phyloP scores from a whole-genome alignment of 2,888 invertebrate species.

The Papilio demoleus region DNA sequence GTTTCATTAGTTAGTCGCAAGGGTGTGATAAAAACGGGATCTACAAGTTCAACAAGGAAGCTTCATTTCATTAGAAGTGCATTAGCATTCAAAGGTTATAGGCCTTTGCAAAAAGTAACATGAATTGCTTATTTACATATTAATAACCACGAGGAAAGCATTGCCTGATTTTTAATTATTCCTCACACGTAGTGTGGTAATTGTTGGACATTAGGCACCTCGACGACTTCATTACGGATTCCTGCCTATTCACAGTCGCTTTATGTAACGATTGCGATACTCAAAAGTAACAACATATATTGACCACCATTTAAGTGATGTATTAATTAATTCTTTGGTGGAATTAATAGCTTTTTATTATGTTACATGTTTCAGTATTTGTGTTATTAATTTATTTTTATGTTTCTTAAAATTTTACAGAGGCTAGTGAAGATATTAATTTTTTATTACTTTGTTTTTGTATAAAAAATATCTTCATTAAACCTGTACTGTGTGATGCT shows the following conservation, averaged over 20 bases:
- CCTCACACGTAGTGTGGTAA: constrained; percentile 18
- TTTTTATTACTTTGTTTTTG: not conserved
- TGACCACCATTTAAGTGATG: no score
- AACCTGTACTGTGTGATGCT: not conserved
- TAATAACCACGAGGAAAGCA: constrained; percentile 34
- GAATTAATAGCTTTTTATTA: no score
- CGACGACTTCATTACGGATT: not conserved
- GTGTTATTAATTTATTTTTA: no score
- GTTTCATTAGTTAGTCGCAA: not conserved
- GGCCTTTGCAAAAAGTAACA: constrained; percentile 34
- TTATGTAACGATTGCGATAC: not conserved
- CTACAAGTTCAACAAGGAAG: constrained; percentile 16
- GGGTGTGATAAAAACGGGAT: constrained; percentile 16
- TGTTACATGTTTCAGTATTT: no score
- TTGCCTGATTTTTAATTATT: constrained; percentile 30
- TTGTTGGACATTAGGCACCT: constrained; percentile 26
- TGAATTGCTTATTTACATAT: constrained; percentile 32
- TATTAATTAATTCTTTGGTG: no score
- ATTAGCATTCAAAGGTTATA: constrained; percentile 36
- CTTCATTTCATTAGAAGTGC: constrained; percentile 13
- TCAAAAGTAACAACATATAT: not conserved
- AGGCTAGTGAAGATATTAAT: no score
- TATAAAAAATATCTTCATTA: not conserved
- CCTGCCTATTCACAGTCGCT: not conserved
- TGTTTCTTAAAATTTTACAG: no score